phyloP scores from a whole-genome alignment of 2,113 vertebrate genomes.

The Heterocephalus glaber region DNA sequence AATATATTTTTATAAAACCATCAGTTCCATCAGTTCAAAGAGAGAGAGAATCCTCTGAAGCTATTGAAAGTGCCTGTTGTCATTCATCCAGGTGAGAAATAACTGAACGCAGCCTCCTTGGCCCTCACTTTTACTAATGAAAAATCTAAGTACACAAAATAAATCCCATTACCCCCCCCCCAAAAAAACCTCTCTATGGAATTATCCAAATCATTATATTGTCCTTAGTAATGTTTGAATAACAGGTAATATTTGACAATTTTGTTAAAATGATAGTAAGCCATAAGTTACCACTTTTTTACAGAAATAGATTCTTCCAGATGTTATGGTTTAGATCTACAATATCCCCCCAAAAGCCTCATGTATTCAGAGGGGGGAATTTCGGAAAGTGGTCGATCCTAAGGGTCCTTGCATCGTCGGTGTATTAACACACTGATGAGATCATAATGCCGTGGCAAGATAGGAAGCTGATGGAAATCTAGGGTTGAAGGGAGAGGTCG shows the following conservation, averaged over 20 bases:
- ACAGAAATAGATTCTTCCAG: not conserved
- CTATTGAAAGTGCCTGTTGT: not conserved
- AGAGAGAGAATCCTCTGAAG: not conserved
- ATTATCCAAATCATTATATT: not conserved
- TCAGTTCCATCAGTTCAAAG: not conserved
- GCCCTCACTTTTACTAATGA: too few species aligned
- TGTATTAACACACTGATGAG: too few species aligned
- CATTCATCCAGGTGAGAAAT: not conserved
- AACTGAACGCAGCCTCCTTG: too few species aligned
- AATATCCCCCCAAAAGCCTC: too few species aligned
- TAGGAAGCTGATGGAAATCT: too few species aligned
- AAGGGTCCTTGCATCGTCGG: too few species aligned
- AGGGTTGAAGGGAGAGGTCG: too few species aligned
- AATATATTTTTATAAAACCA: not conserved
- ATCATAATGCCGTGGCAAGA: too few species aligned
- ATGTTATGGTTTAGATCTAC: not conserved
- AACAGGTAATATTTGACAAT: not conserved
- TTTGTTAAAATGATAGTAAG: not conserved
- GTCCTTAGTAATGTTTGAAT: not conserved
- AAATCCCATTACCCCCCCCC: not conserved
- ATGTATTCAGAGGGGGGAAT: too few species aligned
- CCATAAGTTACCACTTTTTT: not conserved
- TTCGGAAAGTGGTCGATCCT: too few species aligned
- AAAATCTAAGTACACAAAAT: not conserved
- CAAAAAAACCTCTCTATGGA: not conserved